Conservation (phyloP, 2,797 vertebrate species). For the Falco cherrug region DNA sequence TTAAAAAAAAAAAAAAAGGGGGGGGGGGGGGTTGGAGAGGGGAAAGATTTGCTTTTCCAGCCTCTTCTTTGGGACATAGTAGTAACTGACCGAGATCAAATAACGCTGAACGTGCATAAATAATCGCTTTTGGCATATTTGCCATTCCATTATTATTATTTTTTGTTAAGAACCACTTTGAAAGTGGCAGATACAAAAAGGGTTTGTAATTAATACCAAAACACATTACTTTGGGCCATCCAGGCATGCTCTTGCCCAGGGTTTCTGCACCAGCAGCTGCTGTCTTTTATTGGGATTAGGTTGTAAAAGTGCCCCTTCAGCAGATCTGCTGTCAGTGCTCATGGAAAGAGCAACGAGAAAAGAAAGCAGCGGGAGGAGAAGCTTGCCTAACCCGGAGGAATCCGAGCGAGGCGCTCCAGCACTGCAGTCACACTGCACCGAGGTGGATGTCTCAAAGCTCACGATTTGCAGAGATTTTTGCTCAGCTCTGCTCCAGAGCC, state of each 20-base stretch:
- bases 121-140: neutral
- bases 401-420: neutral
- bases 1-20: neutral
- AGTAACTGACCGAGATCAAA: neutral
- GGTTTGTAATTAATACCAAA: neutral
- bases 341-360: neutral
- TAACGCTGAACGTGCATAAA: neutral
- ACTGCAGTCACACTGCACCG: neutral
- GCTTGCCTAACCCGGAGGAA: neutral
- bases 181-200: neutral
- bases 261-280: neutral
- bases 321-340: neutral
- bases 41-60: neutral
- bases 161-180: neutral
- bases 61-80: neutral
- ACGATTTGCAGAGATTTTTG: neutral
- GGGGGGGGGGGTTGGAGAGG: too few relatives aligned
- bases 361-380: neutral
- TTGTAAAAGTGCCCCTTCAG: neutral
- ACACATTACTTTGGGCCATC: neutral
- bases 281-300: neutral
- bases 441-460: neutral
- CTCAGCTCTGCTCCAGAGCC: neutral
- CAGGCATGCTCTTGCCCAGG: neutral
- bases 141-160: neutral